Base-by-base conservation (phyloP, 2,888 invertebrate species). In the Stenodema calcarata region DNA sequence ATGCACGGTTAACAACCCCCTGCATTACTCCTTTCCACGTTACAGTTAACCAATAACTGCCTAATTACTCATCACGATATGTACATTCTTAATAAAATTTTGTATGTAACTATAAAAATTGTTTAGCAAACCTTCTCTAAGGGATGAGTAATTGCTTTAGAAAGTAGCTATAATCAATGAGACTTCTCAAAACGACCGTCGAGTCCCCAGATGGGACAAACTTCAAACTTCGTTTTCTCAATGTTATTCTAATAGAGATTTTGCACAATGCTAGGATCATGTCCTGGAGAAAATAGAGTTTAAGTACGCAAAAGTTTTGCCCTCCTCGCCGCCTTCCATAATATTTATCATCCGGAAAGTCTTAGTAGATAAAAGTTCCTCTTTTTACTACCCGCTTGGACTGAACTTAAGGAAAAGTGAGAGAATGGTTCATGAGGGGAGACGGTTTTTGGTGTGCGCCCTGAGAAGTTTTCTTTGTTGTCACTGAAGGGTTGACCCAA, bases 311-410 rank as follows among this genome's bases (percentile, higher is more conserved):
- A 62, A 62, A 62, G 62, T 62, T 62, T 23, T 62, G 62, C 0
- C 62, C 12, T 23, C 12, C 62, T 62, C 23, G 9, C 62, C 23
- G 23, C 27, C 62, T 23, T 62, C 62, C 62, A 62, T 73, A 73
- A 35, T 73, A 73, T 73, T 73, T 73, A 73, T 73, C 73, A 73
- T 73, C 73, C 73, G 73, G 73, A 73, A 73, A 73, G 73, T 30
- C 73, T 73, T 41, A 35, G 73, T 35, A 28, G 73, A 73, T 73
- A 73, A 35, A 73, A 73, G 73, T 73, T 16, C 73, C 73, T 16
- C 23, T 23, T 62, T 27, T 18, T 23, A 16, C n/a, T 18, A 6
- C n/a, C 62, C 73, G 18, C 73, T 73, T 30, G 73, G 30, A 35
- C 35, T 16, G 73, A 41, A 73, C 73, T 73, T 9, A 73, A 16